phyloP scores from a whole-genome alignment of 2,888 invertebrate species.

The Meteorus colon region DNA sequence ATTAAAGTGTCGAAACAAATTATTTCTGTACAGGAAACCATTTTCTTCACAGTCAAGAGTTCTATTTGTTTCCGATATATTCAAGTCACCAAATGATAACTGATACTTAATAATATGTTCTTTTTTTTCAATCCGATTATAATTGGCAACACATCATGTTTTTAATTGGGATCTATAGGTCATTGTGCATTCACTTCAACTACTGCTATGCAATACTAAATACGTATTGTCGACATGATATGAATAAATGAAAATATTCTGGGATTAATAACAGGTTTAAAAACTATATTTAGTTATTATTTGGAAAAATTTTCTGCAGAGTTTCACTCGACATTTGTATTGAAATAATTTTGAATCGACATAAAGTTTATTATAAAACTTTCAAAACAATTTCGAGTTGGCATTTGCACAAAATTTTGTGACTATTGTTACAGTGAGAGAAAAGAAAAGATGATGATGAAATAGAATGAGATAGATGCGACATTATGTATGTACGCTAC shows the following conservation, averaged over 20 bases:
- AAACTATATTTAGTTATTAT: conserved; percentile 4
- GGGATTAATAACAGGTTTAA: not conserved
- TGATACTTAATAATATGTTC: not conserved
- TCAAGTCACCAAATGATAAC: too few relatives aligned
- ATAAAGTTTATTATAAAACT: not conserved
- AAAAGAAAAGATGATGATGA: not conserved
- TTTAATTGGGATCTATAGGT: not conserved
- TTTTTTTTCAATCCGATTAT: not conserved
- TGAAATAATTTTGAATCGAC: not conserved
- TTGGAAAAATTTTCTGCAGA: too few relatives aligned
- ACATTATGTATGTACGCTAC: conserved; percentile 1
- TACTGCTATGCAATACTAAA: not conserved
- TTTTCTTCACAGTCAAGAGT: too few relatives aligned
- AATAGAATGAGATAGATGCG: not conserved
- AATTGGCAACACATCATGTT: not conserved
- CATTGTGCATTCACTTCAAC: not conserved
- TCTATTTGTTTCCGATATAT: too few relatives aligned
- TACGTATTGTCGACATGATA: not conserved
- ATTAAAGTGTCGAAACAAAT: too few relatives aligned
- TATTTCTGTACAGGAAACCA: too few relatives aligned
- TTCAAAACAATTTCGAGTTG: too few relatives aligned
- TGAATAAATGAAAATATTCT: not conserved
- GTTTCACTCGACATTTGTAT: not conserved
- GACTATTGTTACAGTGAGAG: not conserved
- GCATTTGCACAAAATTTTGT: not conserved